Conservation (phyloP, 2,888 invertebrate species). For the Tridacna gigas region DNA sequence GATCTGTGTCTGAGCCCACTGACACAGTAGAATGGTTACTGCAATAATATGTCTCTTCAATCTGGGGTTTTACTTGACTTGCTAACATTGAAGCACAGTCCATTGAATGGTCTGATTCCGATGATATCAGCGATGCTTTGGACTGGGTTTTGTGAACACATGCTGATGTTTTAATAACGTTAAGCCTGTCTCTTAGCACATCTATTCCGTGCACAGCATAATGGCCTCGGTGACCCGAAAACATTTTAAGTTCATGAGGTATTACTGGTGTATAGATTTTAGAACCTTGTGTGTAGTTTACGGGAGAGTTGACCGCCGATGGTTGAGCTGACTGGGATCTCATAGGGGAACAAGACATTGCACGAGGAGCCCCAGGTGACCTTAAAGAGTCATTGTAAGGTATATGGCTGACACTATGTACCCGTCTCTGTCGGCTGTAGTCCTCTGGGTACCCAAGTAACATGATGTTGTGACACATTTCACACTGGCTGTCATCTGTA, state of each 20-base stretch:
- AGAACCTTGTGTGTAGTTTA: conserved; percentile 60
- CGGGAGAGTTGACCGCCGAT: conserved; percentile 66
- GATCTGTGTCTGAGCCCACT: conserved; percentile 76
- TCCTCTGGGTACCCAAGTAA: conserved; percentile 56
- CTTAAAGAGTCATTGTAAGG: conserved; percentile 65
- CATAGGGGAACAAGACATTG: conserved; percentile 72
- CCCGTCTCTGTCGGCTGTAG: conserved; percentile 77
- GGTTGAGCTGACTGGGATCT: conserved; percentile 59
- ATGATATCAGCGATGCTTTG: conserved; percentile 77
- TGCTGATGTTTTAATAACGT: conserved; percentile 66
- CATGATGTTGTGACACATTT: conserved; percentile 50
- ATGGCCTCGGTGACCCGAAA: conserved; percentile 53
- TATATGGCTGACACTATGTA: conserved; percentile 80
- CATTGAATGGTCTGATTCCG: conserved; percentile 78
- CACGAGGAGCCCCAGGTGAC: conserved; percentile 71
- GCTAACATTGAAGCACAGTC: conserved; percentile 69
- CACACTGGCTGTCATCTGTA: conserved; percentile 57
- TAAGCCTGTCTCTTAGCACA: conserved; percentile 62
- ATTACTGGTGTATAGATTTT: conserved; percentile 70
- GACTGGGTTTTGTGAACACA: conserved; percentile 76
- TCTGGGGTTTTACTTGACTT: conserved; percentile 61
- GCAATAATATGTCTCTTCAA: conserved; percentile 72
- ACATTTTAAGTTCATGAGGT: conserved; percentile 69
- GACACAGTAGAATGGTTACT: conserved; percentile 79
- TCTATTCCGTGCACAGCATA: conserved; percentile 65